A percentile compares a stretch with the other conserved stretches of the same genome.
Evolutionary conservation across 53 echinoderm and acorn worm genomes (phyloP).

Genomic region (Temnopleurus reevesii): DNA sequence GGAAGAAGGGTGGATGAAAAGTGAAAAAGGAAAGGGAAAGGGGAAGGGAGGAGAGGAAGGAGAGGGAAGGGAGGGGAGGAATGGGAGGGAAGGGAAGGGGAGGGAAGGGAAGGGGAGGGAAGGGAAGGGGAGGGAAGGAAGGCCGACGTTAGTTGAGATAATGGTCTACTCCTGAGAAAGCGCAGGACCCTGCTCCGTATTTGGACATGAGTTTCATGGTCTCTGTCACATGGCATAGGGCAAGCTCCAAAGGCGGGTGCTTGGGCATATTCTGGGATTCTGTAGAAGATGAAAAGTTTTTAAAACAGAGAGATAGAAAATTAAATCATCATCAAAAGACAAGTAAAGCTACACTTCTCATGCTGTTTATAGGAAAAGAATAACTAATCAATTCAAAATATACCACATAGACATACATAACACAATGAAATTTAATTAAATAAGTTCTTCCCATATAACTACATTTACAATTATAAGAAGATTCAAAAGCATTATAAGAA

Average conservation of each 20-base stretch:
- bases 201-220: slow-evolving; percentile 99
- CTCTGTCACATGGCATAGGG: slow-evolving; percentile 91
- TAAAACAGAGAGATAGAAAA: too few relatives aligned
- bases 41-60: background rate
- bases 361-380: too few relatives aligned
- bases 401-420: too few relatives aligned
- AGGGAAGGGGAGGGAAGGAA: background rate
- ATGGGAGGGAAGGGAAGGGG: background rate
- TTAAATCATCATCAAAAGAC: too few relatives aligned
- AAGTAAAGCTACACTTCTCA: too few relatives aligned
- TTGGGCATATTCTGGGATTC: slow-evolving; percentile 97
- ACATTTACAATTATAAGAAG: too few relatives aligned
- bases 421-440: too few relatives aligned
- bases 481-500: too few relatives aligned
- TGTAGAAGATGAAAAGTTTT: slow-evolving; percentile 48
- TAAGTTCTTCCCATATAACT: too few relatives aligned
- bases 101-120: background rate
- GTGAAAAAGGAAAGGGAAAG: background rate
- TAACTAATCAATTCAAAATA: too few relatives aligned
- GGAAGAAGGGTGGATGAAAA: background rate
- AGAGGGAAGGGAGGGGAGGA: background rate
- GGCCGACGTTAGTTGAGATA: slow-evolving; percentile 82
- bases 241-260: slow-evolving; percentile 94
- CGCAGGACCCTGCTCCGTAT: slow-evolving; percentile 93
- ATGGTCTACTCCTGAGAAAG: slow-evolving; percentile 95